These are phyloP conservation scores for Pygocentrus nattereri DNA, from an alignment of 2,797 vertebrate species.

Conservation along the genomic window DNA sequence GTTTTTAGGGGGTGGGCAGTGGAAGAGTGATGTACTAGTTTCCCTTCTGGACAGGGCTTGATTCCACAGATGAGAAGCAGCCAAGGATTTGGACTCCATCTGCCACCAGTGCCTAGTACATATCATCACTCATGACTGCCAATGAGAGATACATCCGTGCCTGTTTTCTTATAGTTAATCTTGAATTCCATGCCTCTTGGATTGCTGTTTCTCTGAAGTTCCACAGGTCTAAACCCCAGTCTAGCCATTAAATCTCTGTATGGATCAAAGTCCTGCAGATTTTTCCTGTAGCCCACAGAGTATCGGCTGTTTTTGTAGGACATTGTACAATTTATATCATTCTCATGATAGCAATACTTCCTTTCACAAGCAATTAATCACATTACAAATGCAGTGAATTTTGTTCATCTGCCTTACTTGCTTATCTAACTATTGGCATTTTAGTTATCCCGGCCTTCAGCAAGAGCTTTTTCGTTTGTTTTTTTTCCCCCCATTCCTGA, in stretches of 20 bases:
- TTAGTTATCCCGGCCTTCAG: slow-evolving; percentile 49
- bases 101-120: slow-evolving; percentile 58
- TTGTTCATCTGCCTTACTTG: slow-evolving; percentile 42
- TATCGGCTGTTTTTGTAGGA: slow-evolving; percentile 38
- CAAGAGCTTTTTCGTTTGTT: slow-evolving; percentile 34
- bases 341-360: not conserved
- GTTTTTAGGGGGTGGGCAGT: slow-evolving; percentile 4
- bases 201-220: slow-evolving; percentile 16
- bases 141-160: slow-evolving; percentile 66
- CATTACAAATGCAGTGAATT: not conserved
- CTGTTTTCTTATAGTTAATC: slow-evolving; percentile 58
- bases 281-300: not conserved
- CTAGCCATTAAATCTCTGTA: not conserved
- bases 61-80: slow-evolving; percentile 38
- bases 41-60: slow-evolving; percentile 5
- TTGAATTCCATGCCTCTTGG: slow-evolving; percentile 9
- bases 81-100: slow-evolving; percentile 63
- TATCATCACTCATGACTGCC: slow-evolving; percentile 61
- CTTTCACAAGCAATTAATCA: not conserved
- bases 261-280: not conserved
- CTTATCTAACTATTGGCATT: slow-evolving; percentile 62
- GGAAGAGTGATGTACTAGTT: not conserved
- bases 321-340: not conserved
- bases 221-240: slow-evolving; percentile 29
- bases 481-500: slow-evolving; percentile 28